Base-by-base conservation (phyloP, 2,797 vertebrate species). In the Podarcis lilfordi region DNA sequence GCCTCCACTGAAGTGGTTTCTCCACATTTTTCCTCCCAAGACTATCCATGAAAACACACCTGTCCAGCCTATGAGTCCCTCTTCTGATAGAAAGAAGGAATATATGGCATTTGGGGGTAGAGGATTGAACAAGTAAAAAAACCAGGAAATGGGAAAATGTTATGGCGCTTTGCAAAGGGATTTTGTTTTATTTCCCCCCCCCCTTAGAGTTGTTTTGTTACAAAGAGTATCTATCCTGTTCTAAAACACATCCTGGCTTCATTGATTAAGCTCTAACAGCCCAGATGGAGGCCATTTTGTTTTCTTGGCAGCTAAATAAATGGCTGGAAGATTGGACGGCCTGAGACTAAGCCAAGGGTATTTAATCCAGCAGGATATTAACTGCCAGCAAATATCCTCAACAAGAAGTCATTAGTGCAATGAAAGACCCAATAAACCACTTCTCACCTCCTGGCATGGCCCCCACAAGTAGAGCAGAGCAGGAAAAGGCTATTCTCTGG, bases 281-380 rank as follows among this genome's bases (percentile, higher is more conserved):
- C 69, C 37, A 84, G 55, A 25, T n/a, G 80, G 80, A 40, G 35
- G 68, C 71, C 80, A 80, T 81, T 81, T 74, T 82, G 78, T 74
- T 81, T 59, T 64, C 80, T 87, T 87, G 72, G 86, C 68, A 64
- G 40, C 80, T 71, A 43, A 71, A 87, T 19, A 43, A 87, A 74
- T 40, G 69, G 13, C 55, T 74, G 69, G 50, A 25, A 59, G 23
- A 64, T 50, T 23, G 71, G 82, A 74, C 29, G 37, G 37, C 55
- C 40, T 25, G 25, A 80, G 61, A 37, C 27, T 27, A 32, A 74
- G 69, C 69, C 82, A 84, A 84, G 82, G 45, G 45, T 55, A 55
- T 72, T 84, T 72, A 84, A 84, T 84, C 69, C 82, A 55, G 82
- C 19, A 55, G 68, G 68, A 84, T 84, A 45, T 84, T 74, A 84